Conservation (phyloP, 1,140 invertebrate species). For the Hirudo medicinalis region DNA sequence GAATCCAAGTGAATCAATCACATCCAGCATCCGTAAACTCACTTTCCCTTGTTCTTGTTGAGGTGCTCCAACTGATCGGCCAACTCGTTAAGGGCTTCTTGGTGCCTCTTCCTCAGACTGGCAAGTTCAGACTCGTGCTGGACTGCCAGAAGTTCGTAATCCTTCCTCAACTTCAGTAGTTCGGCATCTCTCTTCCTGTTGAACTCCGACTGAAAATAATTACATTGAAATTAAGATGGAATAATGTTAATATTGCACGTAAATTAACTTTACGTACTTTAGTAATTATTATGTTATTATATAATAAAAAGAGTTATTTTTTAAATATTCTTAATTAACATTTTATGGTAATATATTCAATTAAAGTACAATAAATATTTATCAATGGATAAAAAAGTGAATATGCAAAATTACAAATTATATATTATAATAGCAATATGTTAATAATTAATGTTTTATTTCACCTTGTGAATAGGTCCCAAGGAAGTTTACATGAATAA, state of each 20-base stretch:
- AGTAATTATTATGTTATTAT: not conserved
- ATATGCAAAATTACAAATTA: too few species aligned
- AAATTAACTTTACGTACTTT: too few species aligned
- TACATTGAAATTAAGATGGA: not conserved
- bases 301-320: not conserved
- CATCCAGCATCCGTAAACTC: conserved; percentile 13
- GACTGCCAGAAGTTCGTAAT: conserved; percentile 34
- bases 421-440: too few species aligned
- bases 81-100: conserved; percentile 37
- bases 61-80: conserved; percentile 39
- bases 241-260: not conserved
- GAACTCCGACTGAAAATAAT: conserved; percentile 32
- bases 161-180: conserved; percentile 37
- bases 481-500: too few species aligned
- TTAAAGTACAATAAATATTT: too few species aligned
- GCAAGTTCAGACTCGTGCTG: conserved; percentile 34
- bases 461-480: too few species aligned
- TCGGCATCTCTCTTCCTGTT: conserved; percentile 37
- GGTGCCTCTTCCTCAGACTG: conserved; percentile 37
- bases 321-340: not conserved
- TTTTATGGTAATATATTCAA: not conserved
- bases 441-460: too few species aligned
- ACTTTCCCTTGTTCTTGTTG: conserved; percentile 37
- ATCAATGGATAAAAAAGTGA: too few species aligned
- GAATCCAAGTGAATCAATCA: not conserved